Percentiles rank a stretch among this genome's conserved stretches.
Evolutionary conservation across 1,140 invertebrate genomes (phyloP).

Genomic region (Dendroctonus valens): DNA sequence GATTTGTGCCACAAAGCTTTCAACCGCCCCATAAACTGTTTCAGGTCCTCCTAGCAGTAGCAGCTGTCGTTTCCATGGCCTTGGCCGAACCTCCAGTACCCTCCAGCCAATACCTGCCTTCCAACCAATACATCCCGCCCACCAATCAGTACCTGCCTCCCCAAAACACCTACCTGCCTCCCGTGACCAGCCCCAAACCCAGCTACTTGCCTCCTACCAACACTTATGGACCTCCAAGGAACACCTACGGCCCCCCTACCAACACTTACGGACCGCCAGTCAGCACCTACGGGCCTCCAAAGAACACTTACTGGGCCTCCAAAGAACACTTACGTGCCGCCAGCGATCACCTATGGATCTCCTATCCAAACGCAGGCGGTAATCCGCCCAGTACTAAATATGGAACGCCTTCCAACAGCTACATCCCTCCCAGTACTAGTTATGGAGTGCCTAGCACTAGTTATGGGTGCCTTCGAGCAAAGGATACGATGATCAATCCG

Average conservation of each 20-base stretch:
- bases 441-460: conserved; percentile 43
- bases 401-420: conserved; percentile 50
- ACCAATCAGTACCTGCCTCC: conserved; percentile 47
- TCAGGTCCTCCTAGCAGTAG: conserved; percentile 38
- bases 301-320: conserved; percentile 49
- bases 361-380: conserved; percentile 41
- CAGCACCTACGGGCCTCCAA: conserved; percentile 48
- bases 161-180: conserved; percentile 47
- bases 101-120: conserved; percentile 57
- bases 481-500: conserved; percentile 47
- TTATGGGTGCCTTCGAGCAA: conserved; percentile 41
- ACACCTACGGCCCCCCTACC: neutral
- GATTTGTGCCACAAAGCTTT: too few relatives aligned
- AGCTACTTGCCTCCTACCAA: conserved; percentile 46
- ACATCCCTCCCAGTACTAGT: conserved; percentile 41
- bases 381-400: conserved; percentile 44
- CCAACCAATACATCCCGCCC: conserved; percentile 47
- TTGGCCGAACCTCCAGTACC: conserved; percentile 53
- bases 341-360: conserved; percentile 46
- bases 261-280: conserved; percentile 1
- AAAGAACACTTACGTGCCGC: conserved; percentile 38
- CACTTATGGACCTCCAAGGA: conserved; percentile 14
- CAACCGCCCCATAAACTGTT: conserved; percentile 1
- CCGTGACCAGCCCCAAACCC: conserved; percentile 24
- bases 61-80: conserved; percentile 37